These are phyloP conservation scores for Cerastis leucographa DNA, from an alignment of 2,888 invertebrate genomes.

Conservation along the genomic window DNA sequence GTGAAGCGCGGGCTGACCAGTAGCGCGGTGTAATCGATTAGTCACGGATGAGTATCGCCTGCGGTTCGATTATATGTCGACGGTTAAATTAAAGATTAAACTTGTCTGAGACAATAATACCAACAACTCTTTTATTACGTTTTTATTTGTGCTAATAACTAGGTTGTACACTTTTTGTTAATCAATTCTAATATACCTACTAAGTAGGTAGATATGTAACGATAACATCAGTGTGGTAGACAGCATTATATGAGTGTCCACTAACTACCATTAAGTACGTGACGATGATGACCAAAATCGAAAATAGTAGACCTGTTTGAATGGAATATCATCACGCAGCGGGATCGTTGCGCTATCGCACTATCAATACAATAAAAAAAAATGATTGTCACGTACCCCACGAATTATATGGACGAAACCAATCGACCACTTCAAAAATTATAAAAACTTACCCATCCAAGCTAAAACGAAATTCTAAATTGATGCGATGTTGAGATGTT, in stretches of 20 bases:
- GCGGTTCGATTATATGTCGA: conserved; percentile 74
- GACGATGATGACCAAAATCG: conserved; percentile 75
- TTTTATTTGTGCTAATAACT: conserved; percentile 43
- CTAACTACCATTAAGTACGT: conserved; percentile 77
- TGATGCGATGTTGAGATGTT: conserved; percentile 75
- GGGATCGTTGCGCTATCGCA: conserved; percentile 74
- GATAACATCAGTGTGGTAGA: conserved; percentile 4
- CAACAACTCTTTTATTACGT: conserved; percentile 39
- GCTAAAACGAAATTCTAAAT: conserved; percentile 79
- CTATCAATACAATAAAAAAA: conserved; percentile 68
- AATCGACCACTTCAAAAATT: conserved; percentile 81
- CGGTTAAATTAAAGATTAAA: conserved; percentile 67
- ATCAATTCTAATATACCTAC: not conserved
- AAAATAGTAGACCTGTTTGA: conserved; percentile 82
- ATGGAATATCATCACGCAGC: conserved; percentile 83
- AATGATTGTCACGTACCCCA: conserved; percentile 86
- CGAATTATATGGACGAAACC: conserved; percentile 86
- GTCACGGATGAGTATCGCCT: conserved; percentile 75
- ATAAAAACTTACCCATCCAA: conserved; percentile 84
- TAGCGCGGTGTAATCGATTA: conserved; percentile 84
- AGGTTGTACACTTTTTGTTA: not conserved
- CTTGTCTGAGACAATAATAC: conserved; percentile 54
- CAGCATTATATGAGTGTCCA: conserved; percentile 41
- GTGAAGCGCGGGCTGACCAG: conserved; percentile 74
- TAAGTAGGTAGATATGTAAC: not conserved